Evolutionary conservation across 2,797 vertebrate genomes (phyloP).

Genomic region (Macropus fuliginosus): DNA sequence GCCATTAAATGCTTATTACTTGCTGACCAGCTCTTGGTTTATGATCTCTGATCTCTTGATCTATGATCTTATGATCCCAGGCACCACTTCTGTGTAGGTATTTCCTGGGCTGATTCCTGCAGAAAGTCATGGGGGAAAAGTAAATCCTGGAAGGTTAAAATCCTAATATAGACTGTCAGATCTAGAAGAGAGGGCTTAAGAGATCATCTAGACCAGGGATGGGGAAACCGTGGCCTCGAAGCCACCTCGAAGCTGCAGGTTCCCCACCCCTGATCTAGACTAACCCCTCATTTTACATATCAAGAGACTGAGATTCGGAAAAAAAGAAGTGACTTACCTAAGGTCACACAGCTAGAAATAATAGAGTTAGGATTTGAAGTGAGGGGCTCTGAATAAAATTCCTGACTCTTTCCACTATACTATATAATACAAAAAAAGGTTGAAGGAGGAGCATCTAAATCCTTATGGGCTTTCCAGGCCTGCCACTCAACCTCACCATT

Average conservation of each 20-base stretch:
- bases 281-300: no score
- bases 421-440: background rate
- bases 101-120: background rate
- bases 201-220: background rate
- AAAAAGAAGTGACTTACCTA: background rate
- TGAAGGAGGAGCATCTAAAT: background rate
- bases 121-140: background rate
- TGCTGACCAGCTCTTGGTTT: background rate
- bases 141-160: background rate
- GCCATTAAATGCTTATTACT: background rate
- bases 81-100: background rate
- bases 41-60: background rate
- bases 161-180: background rate
- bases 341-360: background rate
- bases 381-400: background rate
- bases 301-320: background rate
- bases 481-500: background rate
- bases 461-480: background rate
- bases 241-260: no score
- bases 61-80: no score
- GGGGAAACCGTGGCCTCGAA: no score
- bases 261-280: no score
- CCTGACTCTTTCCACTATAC: background rate
- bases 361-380: background rate
- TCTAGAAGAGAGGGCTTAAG: background rate